Evolutionary conservation across 2,113 vertebrate species (phyloP), one percentile per base, ranked within the genome.

Genomic region (Pseudopodoces humilis): DNA sequence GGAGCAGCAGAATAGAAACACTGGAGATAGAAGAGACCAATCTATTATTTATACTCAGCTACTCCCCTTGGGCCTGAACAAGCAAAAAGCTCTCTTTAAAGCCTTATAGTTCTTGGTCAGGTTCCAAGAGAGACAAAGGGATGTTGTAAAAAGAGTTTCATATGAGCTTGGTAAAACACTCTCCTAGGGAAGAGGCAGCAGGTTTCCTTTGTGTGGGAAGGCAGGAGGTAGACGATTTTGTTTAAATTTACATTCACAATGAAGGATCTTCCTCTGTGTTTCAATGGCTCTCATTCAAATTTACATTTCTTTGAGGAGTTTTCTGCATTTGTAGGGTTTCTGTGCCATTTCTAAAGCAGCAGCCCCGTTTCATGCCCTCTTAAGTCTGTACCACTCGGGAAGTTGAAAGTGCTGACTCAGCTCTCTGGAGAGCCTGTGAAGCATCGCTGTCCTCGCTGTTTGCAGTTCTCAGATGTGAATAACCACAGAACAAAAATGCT

Each of bases 41-140:
- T 96, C 93, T 92, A 96, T 96, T 96, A 96, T 97, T 96, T 96
- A 97, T 93, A 90, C 28, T 55, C 85, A 90, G 75, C 86, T 93
- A 75, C 92, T 95, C 95, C 95, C 95, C 78, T 93, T 93, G 94
- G 96, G 79, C 92, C 95, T 95, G 95, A 96, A 96, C 96, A 95
- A 96, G 95, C 95, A 96, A 94, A 93, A 96, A 95, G 90, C 88
- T 96, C 72, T 74, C 86, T 91, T 96, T 95, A 96, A 95, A 96
- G 89, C 90, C 90, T 94, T 94, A 65, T 90, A 93, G 86, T 89
- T 96, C 94, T 97, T 97, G 96, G 92, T 97, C 92, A 69, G 76
- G 71, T 92, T 97, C 96, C 95, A 96, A 92, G 77, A 97, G 88
- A 96, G 96, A 96, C 95, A 94, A 96, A 96, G 88, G 77, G 88